These are phyloP conservation scores for Anguilla obscura DNA, from an alignment of 2,797 vertebrate genomes.

Conservation along the genomic window DNA sequence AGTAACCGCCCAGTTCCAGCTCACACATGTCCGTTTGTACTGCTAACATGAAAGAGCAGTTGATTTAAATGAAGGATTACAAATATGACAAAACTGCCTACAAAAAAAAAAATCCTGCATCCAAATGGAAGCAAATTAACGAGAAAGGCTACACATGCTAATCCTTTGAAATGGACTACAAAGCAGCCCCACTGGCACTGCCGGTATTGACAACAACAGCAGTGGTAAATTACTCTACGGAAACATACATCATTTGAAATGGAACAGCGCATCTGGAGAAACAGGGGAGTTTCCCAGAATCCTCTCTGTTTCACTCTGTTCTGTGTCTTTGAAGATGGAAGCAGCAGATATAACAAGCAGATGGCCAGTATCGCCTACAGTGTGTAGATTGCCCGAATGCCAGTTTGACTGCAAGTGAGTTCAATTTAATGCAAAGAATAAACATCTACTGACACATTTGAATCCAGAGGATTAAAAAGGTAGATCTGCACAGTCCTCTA, in stretches of 20 bases:
- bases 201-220: neutral
- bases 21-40: neutral
- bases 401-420: neutral
- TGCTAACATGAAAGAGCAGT: neutral
- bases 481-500: neutral
- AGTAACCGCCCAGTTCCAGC: neutral
- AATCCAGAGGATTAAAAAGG: neutral
- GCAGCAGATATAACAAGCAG: slow-evolving; percentile 5
- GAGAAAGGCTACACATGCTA: slow-evolving; percentile 2
- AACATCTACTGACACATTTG: neutral
- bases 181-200: neutral
- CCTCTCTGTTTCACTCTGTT: neutral
- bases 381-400: neutral
- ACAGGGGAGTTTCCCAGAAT: neutral
- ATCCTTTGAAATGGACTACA: slow-evolving; percentile 22
- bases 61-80: neutral
- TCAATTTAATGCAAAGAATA: neutral
- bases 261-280: neutral
- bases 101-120: neutral
- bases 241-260: neutral
- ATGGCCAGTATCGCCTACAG: neutral
- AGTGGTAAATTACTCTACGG: neutral
- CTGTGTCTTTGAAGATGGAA: neutral
- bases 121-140: slow-evolving; percentile 12
- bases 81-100: neutral